Evolutionary conservation across 2,888 invertebrate species (phyloP).

Genomic region (Campoletis raptor): DNA sequence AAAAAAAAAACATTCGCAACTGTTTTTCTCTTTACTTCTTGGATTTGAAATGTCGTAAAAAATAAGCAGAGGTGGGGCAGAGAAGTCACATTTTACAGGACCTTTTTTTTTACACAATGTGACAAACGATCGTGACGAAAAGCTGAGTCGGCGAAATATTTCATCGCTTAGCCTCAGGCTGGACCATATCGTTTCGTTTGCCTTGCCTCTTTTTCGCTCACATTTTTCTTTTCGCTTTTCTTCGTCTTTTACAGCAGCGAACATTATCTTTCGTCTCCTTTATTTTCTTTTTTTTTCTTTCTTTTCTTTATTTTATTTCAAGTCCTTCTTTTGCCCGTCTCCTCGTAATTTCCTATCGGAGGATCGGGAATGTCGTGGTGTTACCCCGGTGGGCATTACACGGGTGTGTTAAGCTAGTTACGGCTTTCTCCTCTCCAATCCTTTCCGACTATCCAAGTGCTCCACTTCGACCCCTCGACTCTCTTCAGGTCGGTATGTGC

Average conservation of each 20-base stretch:
- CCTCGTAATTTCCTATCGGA: conserved; percentile 70
- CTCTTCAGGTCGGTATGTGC: conserved; percentile 59
- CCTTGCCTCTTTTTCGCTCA: conserved; percentile 46
- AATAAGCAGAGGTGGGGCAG: conserved; percentile 12
- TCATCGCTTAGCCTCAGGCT: conserved; percentile 75
- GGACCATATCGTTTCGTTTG: conserved; percentile 73
- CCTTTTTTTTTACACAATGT: conserved; percentile 46
- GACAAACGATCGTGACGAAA: conserved; percentile 69
- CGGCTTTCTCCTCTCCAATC: conserved; percentile 66
- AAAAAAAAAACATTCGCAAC: neutral
- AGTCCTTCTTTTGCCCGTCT: conserved; percentile 45
- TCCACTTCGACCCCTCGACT: conserved; percentile 54
- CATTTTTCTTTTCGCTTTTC: conserved; percentile 18
- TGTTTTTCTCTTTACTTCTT: neutral
- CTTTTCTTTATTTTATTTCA: conserved; percentile 45
- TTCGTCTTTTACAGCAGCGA: conserved; percentile 24
- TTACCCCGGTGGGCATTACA: conserved; percentile 75
- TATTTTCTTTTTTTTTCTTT: conserved; percentile 39
- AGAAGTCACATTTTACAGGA: conserved; percentile 44
- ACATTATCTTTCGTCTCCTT: conserved; percentile 57
- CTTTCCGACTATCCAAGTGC: conserved; percentile 60
- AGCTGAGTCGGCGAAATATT: conserved; percentile 80
- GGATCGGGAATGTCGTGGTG: conserved; percentile 71
- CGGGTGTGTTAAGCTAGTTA: conserved; percentile 74
- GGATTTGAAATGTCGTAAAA: conserved; percentile 12